Evolutionary conservation across 2,797 vertebrate species (phyloP), one percentile per base, ranked within the genome.

Genomic region (Labeo calbasu): DNA sequence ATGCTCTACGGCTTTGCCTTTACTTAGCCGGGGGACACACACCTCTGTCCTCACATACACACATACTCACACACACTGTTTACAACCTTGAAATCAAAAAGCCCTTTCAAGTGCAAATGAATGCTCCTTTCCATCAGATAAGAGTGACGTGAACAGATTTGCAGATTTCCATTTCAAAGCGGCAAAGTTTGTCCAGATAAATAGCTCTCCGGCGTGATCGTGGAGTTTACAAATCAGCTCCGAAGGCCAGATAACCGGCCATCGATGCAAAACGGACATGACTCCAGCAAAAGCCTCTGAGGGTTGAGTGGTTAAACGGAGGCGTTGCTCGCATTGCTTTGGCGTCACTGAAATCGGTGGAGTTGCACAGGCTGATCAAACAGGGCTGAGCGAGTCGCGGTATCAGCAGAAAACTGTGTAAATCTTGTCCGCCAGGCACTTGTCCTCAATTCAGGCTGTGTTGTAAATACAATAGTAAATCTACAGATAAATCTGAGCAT

Each of bases 151-250:
- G 68, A 85, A 81, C 84, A 86, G 77, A 81, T 85, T 61, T 77
- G 25, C 43, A 81, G 82, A 86, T 86, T 84, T 84, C 51, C 82
- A 84, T 82, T 86, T 88, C 81, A 86, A 88, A 86, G 81, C 28
- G 2, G 12, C 40, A 48, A 19, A 80, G 43, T 82, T 81, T 84
- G 81, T 81, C 61, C 43, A 21, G 81, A 87, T 85, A 87, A 85
- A 83, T 46, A 80, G 77, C 23, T 25, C 50, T 46, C 50, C 15
- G 53, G 71, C 25, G 46, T 75, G 68, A 77, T 77, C 21, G 77
- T 43, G 14, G n/a, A 71, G 46, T 81, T 86, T 85, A 66, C 57
- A 85, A 77, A 83, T 69, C 23, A 71, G 46, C 77, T 85, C 65
- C 13, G 69, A 79, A 69, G 77, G 32, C 40, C 86, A 51, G 63